These are phyloP conservation scores for Tretioscincus oriximinensis DNA, from an alignment of 2,113 vertebrate genomes.

Conservation along the genomic window DNA sequence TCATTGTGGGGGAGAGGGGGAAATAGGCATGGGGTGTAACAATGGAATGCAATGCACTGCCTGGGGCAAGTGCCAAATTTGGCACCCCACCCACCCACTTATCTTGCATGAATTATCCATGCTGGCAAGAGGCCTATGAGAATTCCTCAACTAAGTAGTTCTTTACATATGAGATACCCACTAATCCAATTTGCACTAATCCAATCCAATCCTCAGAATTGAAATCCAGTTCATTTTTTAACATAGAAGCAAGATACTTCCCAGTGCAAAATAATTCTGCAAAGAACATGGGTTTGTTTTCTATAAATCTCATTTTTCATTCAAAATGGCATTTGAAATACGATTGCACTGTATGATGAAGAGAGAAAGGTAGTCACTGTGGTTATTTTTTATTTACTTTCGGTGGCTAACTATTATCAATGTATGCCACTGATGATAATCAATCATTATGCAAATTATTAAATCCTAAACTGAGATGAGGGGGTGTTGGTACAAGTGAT, in stretches of 20 bases:
- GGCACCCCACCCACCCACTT: too few relatives aligned
- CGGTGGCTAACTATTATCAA: neutral
- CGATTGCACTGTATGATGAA: neutral
- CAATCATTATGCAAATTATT: conserved; percentile 46
- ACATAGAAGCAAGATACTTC: neutral
- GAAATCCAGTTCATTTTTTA: neutral
- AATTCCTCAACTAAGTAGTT: too few relatives aligned
- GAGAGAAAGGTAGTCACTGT: neutral
- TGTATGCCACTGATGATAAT: conserved; percentile 4
- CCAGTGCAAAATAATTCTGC: neutral
- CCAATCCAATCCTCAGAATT: neutral
- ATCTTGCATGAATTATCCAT: too few relatives aligned
- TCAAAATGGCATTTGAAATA: neutral
- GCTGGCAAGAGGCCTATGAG: too few relatives aligned
- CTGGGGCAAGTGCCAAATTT: too few relatives aligned
- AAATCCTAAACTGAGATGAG: conserved; percentile 13
- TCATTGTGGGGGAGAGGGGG: too few relatives aligned
- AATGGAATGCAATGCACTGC: too few relatives aligned
- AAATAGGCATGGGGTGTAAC: too few relatives aligned
- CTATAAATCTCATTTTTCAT: neutral
- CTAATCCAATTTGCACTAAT: neutral
- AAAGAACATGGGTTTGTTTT: neutral
- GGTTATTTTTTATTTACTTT: neutral
- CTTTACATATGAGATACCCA: neutral
- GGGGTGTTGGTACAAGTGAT: too few relatives aligned